A percentile compares a stretch with the other conserved stretches of the same genome.
These are phyloP conservation scores for Caenorhabditis wallacei DNA, from an alignment of 2,888 invertebrate genomes.

Conservation along the genomic window DNA sequence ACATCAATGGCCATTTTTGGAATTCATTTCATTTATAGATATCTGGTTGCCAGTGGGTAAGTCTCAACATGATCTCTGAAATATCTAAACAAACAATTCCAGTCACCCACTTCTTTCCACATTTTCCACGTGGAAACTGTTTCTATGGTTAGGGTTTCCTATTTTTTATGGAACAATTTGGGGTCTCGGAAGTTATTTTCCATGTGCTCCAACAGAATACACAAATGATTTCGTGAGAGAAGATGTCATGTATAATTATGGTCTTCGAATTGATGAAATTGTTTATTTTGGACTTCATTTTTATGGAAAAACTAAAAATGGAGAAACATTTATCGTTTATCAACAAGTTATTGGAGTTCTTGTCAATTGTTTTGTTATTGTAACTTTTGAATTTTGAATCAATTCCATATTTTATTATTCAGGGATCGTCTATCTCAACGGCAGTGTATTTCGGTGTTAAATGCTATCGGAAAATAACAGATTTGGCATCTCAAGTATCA, in stretches of 20 bases:
- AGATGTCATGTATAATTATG: constrained; percentile 19
- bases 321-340: constrained; percentile 11
- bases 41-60: constrained; percentile 26
- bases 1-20: constrained; percentile 42
- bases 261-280: constrained; percentile 31
- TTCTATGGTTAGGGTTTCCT: constrained; percentile 33
- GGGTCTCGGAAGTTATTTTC: constrained; percentile 27
- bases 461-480: constrained; percentile 27
- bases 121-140: constrained; percentile 32
- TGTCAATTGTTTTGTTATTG: constrained; percentile 20
- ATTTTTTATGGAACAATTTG: constrained; percentile 26
- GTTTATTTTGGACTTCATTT: constrained; percentile 31
- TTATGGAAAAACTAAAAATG: constrained; percentile 17
- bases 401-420: not conserved
- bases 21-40: constrained; percentile 50
- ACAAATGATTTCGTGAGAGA: constrained; percentile 25
- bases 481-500: constrained; percentile 11
- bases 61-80: no score
- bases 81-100: not conserved
- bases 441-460: constrained; percentile 29
- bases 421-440: constrained; percentile 15
- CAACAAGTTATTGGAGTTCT: constrained; percentile 12
- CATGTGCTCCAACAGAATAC: constrained; percentile 13
- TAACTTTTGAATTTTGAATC: not conserved
- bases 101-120: constrained; percentile 5